Evolutionary conservation across 2,797 vertebrate species (phyloP).

Genomic region (Paedocypris micromegethes): DNA sequence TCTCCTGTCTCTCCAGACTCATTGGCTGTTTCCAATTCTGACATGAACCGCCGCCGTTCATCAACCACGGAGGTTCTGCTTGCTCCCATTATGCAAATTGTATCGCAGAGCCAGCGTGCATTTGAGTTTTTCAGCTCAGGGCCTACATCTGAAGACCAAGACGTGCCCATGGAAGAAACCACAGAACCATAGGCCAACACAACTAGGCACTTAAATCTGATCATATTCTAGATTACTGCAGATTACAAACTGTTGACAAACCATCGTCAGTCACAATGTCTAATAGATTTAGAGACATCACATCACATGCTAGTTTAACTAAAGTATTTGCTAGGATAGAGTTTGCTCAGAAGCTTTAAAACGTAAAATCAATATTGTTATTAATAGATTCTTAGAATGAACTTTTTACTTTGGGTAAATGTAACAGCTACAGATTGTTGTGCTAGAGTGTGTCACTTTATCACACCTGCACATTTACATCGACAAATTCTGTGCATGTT

Average conservation of each 20-base stretch:
- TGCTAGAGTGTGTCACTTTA: too few species aligned
- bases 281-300: too few species aligned
- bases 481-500: too few species aligned
- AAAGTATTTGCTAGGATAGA: too few species aligned
- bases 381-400: too few species aligned
- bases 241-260: conserved; percentile 1
- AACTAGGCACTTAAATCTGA: background rate
- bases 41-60: conserved; percentile 35
- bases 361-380: too few species aligned
- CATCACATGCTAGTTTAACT: too few species aligned
- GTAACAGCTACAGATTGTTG: too few species aligned
- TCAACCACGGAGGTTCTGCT: conserved; percentile 60
- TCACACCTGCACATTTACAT: too few species aligned
- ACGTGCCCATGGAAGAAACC: background rate
- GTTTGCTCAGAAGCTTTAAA: too few species aligned
- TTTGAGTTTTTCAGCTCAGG: conserved; percentile 63
- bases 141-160: conserved; percentile 26
- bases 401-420: too few species aligned
- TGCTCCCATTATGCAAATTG: conserved; percentile 60
- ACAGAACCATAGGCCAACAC: conserved; percentile 32
- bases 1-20: conserved; percentile 28
- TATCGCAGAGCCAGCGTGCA: conserved; percentile 66
- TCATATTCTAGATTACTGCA: background rate
- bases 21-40: conserved; percentile 18
- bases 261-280: background rate